phyloP scores from a whole-genome alignment of 2,888 invertebrate species.

The Trichopoda pennipes region DNA sequence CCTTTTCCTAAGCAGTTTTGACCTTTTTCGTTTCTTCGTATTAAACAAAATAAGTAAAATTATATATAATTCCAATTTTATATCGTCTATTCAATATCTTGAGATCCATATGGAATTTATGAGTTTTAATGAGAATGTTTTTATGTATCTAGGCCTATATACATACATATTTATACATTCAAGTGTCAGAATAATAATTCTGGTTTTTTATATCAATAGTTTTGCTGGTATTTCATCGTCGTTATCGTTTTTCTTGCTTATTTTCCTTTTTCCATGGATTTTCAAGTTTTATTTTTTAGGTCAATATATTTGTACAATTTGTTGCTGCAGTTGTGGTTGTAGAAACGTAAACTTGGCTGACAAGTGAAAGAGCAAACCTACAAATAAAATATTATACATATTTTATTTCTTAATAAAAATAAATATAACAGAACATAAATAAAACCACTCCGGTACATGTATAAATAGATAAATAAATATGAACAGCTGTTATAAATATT shows the following conservation, averaged over 20 bases:
- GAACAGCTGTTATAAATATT: constrained; percentile 9
- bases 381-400: neutral
- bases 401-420: neutral
- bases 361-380: constrained; percentile 10
- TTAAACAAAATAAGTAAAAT: no score
- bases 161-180: constrained; percentile 8
- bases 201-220: neutral
- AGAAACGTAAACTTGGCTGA: constrained; percentile 19
- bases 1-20: no score
- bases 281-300: constrained; percentile 21
- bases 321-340: constrained; percentile 10
- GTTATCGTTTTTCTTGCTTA: neutral
- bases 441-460: neutral
- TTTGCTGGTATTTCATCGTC: neutral
- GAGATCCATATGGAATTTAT: neutral
- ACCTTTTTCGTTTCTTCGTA: no score
- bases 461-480: constrained; percentile 10
- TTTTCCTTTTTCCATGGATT: neutral
- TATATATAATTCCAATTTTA: no score
- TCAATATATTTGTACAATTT: constrained; percentile 31
- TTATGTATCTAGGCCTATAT: neutral
- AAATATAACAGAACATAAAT: neutral
- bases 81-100: neutral
- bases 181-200: constrained; percentile 38
- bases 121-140: neutral